A percentile compares a stretch with the other conserved stretches of the same genome.
phyloP scores from a whole-genome alignment of 2,113 vertebrate genomes.

The Tonatia bakeri region DNA sequence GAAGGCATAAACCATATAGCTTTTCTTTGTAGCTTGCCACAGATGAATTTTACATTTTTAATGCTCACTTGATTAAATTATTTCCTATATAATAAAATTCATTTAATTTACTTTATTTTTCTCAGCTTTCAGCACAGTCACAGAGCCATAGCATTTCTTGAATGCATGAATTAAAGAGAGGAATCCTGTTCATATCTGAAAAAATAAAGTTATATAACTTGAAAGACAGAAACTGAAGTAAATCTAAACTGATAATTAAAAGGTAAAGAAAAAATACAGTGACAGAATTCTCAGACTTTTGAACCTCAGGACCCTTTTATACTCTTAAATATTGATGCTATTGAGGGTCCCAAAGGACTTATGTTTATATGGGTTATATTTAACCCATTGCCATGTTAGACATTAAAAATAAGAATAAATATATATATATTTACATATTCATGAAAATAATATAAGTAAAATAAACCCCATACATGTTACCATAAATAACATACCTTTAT shows the following conservation, averaged over 20 bases:
- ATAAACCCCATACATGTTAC: neutral
- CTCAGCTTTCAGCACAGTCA: neutral
- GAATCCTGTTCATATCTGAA: neutral
- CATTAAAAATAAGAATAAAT: neutral
- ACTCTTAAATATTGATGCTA: neutral
- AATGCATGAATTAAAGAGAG: neutral
- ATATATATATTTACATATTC: neutral
- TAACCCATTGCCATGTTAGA: neutral
- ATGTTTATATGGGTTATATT: neutral
- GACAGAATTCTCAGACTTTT: neutral
- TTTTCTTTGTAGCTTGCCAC: neutral
- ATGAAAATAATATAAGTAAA: slow-evolving; percentile 21
- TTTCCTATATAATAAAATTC: neutral
- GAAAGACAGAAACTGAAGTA: neutral
- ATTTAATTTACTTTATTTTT: neutral
- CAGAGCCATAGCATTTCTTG: neutral
- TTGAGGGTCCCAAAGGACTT: neutral
- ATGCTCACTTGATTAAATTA: neutral
- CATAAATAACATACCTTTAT: neutral
- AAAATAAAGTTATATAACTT: neutral
- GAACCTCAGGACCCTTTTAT: neutral
- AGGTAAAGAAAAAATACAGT: neutral
- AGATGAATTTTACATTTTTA: neutral
- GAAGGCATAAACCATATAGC: neutral
- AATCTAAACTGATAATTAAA: neutral